Evolutionary conservation across 2,888 invertebrate species (phyloP), one percentile per base, ranked within the genome.

Genomic region (Drosophila longiperda): DNA sequence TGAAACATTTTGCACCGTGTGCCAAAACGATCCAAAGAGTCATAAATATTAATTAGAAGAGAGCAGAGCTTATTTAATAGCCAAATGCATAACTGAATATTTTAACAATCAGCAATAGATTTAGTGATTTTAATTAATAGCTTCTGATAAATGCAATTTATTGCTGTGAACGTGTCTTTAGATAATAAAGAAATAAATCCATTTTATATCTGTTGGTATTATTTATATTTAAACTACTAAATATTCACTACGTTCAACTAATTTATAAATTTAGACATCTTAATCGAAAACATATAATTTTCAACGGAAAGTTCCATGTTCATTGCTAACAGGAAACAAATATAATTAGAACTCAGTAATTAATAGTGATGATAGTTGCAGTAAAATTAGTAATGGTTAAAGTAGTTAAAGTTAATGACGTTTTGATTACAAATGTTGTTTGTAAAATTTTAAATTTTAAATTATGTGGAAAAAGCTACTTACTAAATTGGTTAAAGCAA

Each of bases 1-100:
- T 87, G 90, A 87, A 87, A 90, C 77, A 68, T 78, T 80, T 72
- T 53, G 81, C 75, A 90, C 90, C 83, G 81, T 90, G 83, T 74
- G 58, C 65, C 40, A 73, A 64, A 38, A 26, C 42, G 23, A 50
- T n/a, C 36, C 63, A 33, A 42, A 40, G 12, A 57, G 49, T 52
- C 52, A 63, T 57, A 59, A 68, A 69, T 58, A 69, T 59, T 38
- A 12, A 52, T 20, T 8, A 36, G 8, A 38, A 23, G 8, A 61
- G 20, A 29, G 12, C n/a, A 58, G 11, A 53, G 26, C 8, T 33
- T 45, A 48, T 34, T 20, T 29, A 34, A 52, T 32, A 57, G 29
- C 32, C 20, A 15, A 57, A 17, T 42, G 42, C 32, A 32, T 40
- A 57, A 52, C n/a, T 52, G 38, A 38, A 55, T 55, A 55, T 8